Evolutionary conservation across 2,888 invertebrate genomes (phyloP).

Genomic region (Chirona hameri): DNA sequence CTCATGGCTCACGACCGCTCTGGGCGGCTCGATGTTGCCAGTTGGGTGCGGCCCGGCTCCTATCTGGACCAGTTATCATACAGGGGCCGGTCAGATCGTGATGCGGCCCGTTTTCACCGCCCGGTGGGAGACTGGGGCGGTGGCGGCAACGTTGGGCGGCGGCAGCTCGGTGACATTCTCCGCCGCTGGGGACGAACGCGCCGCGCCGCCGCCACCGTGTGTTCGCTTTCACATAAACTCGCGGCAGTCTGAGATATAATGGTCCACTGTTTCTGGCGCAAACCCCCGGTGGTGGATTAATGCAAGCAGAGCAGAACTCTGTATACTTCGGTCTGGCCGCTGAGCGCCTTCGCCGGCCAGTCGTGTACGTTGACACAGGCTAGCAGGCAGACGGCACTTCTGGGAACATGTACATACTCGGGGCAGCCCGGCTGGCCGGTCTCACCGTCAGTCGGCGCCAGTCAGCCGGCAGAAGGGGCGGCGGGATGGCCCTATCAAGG

Average conservation of each 20-base stretch:
- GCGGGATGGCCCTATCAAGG: background rate
- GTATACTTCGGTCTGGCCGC: background rate
- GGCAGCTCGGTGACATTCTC: background rate
- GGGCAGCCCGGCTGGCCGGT: background rate
- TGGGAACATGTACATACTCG: background rate
- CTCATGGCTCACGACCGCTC: background rate
- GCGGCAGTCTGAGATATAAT: background rate
- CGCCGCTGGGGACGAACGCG: background rate
- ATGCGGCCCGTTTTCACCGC: background rate
- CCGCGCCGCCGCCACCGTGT: background rate
- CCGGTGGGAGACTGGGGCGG: background rate
- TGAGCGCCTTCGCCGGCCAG: background rate
- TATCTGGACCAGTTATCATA: background rate
- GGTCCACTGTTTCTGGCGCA: background rate
- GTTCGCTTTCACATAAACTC: conserved; percentile 5
- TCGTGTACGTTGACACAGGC: background rate
- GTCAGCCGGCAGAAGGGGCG: background rate
- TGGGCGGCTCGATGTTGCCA: background rate
- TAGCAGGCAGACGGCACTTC: background rate
- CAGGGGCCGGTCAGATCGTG: background rate
- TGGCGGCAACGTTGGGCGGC: background rate
- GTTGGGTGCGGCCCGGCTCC: background rate
- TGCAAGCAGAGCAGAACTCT: background rate
- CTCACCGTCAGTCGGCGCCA: background rate
- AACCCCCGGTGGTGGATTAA: background rate